Base-by-base conservation (phyloP, 2,888 invertebrate species). In the Hydraecia micacea region DNA sequence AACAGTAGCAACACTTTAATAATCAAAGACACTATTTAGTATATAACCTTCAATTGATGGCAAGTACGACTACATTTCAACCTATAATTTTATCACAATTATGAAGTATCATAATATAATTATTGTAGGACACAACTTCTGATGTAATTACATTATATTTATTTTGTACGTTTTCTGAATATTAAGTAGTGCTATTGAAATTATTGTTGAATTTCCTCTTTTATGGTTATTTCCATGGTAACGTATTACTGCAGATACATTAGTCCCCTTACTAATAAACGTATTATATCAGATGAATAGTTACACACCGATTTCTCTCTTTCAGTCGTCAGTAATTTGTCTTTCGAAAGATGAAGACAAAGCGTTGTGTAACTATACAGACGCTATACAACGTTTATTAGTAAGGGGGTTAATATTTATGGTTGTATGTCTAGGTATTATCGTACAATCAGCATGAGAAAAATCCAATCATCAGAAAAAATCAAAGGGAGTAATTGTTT, bases 81-180 rank as follows among this genome's bases (percentile, higher is more conserved):
- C 9, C 60, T 65, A 67, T n/a, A 69, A 83, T 81, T 79, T 78
- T 32, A 2, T 62, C 7, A 49, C 74, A 72, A 83, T 83, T 75
- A 83, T 76, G 49, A 36, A 83, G 49, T 60, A 68, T 71, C 15
- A 18, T 58, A 32, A 71, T 68, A 65, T 52, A 82, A 68, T 82
- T 83, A 77, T 62, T 36, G 58, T 18, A 52, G 58, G 8, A 52
- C 46, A 66, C 0, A 65, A 32, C 25, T 58, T 63, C 21, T 52
- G 36, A 70, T 73, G 15, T 75, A 79, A 75, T 75, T 73, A 32
- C 39, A 71, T 70, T 73, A 52, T 72, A 58, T 67, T 81, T 82
- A 83, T 83, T 83, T 83, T 67, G 68, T 79, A 75, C 84, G 83
- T 28, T 68, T 13, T 42, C 73, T 70, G 83, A 83, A 83, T 83